phyloP scores from a whole-genome alignment of 2,888 invertebrate genomes.

The Parapristionchus giblindavisi region DNA sequence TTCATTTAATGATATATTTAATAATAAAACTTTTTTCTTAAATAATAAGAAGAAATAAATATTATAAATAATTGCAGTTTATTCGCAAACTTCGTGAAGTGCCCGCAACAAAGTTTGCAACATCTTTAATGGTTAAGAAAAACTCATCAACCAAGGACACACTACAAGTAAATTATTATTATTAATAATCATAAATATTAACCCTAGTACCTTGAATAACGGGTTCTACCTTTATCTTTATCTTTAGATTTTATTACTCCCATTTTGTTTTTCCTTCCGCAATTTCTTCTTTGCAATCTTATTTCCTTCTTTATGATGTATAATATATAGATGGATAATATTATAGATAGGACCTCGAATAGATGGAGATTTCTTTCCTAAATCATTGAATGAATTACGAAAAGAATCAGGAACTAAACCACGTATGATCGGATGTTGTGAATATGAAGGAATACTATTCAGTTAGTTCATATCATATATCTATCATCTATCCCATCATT shows the following conservation, averaged over 20 bases:
- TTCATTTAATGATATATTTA: neutral
- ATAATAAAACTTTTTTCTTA: too few species aligned
- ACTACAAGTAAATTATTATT: neutral
- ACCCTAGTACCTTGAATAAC: neutral
- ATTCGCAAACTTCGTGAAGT: neutral
- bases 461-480: neutral
- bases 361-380: constrained; percentile 16
- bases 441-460: constrained; percentile 8
- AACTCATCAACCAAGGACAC: neutral
- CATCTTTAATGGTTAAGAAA: neutral
- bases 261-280: too few species aligned
- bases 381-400: constrained; percentile 1
- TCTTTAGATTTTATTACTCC: too few species aligned
- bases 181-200: neutral
- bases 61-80: neutral
- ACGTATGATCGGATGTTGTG: constrained; percentile 28
- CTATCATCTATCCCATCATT: too few species aligned
- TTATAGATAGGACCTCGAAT: neutral
- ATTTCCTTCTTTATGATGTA: too few species aligned
- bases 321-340: neutral
- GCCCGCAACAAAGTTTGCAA: constrained; percentile 10
- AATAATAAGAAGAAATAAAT: neutral
- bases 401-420: constrained; percentile 11
- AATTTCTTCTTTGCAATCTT: too few species aligned
- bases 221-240: too few species aligned